Evolutionary conservation across 2,888 invertebrate species (phyloP), one percentile per base, ranked within the genome.

Genomic region (Tuta absoluta): DNA sequence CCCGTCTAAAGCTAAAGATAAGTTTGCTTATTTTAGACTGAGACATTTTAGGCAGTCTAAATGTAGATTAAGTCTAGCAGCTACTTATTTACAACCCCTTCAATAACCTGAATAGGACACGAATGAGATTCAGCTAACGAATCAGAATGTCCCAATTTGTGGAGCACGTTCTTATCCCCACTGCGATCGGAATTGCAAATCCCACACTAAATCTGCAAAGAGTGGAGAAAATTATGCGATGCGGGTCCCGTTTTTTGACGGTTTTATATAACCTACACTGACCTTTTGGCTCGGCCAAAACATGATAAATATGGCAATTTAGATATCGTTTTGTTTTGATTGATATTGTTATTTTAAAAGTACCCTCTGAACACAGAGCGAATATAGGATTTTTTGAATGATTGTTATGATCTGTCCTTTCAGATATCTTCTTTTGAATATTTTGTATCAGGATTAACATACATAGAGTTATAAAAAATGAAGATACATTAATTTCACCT

Each of bases 211-310:
- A 85, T 85, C 84, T 80, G 77, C 82, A 84, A 86, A 86, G 85
- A 85, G 85, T 84, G 84, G 78, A 69, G 77, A 78, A 85, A 84
- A 86, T 86, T 86, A 86, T 86, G 80, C 86, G 76, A 86, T 86
- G 80, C 86, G 76, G 84, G 79, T 68, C 74, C 61, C 49, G 58
- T 63, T 49, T n/a, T 12, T 10, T 56, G 63, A 57, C 56, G 57
- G 61, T 63, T 66, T 66, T 66, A 66, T 66, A 66, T 66, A 23
- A 23, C 51, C 23, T 24, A 53, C 51, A 53, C 51, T 11, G 51
- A 53, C 51, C 51, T 24, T 23, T 53, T 21, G 51, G 24, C 14
- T 1, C 51, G 23, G 23, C 2, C 5, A 17, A 45, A 45, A 45
- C 45, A 45, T 45, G 17, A n/a, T n/a, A n/a, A 45, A 45, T n/a